Evolutionary conservation across 64 coral and sea anemone genomes (phyloP).

Genomic region (Pachyseris speciosa): DNA sequence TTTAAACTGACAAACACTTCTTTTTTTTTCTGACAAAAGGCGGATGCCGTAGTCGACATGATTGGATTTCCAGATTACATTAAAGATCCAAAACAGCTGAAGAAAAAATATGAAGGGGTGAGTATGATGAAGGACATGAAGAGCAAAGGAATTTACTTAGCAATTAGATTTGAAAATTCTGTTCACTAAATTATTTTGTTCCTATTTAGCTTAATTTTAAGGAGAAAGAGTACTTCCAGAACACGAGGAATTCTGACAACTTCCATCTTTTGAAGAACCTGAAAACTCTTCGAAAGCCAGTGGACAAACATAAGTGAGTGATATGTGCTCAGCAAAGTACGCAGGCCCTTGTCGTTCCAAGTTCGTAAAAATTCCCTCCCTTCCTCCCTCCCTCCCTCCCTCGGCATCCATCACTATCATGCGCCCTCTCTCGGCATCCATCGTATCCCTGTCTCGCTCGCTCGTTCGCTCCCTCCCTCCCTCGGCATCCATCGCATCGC

Average conservation of each 20-base stretch:
- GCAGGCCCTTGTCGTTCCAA: too few relatives aligned
- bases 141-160: not conserved
- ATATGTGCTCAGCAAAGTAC: too few relatives aligned
- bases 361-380: too few relatives aligned
- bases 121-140: not conserved
- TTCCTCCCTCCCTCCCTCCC: too few relatives aligned
- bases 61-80: slow-evolving; percentile 87
- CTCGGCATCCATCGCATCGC: too few relatives aligned
- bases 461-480: too few relatives aligned
- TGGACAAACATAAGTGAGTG: slow-evolving; percentile 88
- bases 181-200: not conserved
- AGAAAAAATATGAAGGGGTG: slow-evolving; percentile 75
- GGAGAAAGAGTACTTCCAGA: slow-evolving; percentile 55
- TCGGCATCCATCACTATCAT: too few relatives aligned
- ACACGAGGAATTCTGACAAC: slow-evolving; percentile 22
- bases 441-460: too few relatives aligned
- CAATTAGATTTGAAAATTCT: not conserved
- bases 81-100: slow-evolving; percentile 20
- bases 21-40: slow-evolving; percentile 44
- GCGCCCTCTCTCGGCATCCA: too few relatives aligned
- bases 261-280: slow-evolving; percentile 23
- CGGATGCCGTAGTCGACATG: slow-evolving; percentile 77
- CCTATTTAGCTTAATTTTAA: slow-evolving; percentile 61
- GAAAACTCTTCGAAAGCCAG: slow-evolving; percentile 63
- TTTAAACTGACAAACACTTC: not conserved